A percentile compares a stretch with the other conserved stretches of the same genome.
Conservation (phyloP, 2,888 invertebrate genomes). For the Spialia ferax region DNA sequence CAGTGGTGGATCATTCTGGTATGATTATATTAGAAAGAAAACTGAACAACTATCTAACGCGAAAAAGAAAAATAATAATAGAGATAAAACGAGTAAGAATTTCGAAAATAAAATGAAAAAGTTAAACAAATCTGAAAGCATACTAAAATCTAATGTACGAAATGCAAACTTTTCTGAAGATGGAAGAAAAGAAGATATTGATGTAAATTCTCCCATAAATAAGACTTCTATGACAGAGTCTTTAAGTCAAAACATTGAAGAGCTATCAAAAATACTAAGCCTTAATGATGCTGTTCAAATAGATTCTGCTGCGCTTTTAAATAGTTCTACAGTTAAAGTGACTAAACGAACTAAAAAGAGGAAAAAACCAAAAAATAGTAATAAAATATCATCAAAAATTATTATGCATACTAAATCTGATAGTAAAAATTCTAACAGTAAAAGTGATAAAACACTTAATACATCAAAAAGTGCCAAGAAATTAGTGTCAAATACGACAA, state of each 20-base stretch:
- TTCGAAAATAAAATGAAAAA: not conserved
- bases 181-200: not conserved
- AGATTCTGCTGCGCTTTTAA: not conserved
- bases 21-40: constrained; percentile 54
- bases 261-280: constrained; percentile 53
- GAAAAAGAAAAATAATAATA: not conserved
- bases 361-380: not conserved
- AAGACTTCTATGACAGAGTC: constrained; percentile 39
- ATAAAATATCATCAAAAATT: too few species aligned
- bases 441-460: too few species aligned
- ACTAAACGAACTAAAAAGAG: not conserved
- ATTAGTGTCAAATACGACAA: not conserved
- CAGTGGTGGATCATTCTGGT: constrained; percentile 58
- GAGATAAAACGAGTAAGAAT: not conserved
- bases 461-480: not conserved
- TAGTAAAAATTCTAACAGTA: not conserved
- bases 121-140: not conserved
- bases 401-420: not conserved
- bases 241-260: constrained; percentile 51
- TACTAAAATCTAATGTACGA: not conserved
- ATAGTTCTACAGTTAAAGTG: not conserved
- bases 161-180: not conserved
- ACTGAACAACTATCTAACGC: constrained; percentile 24
- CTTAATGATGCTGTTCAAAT: constrained; percentile 32
- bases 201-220: constrained; percentile 5